A percentile compares a stretch with the other conserved stretches of the same genome.
phyloP scores from a whole-genome alignment of 1,140 invertebrate species.

The Nephotettix cincticeps region DNA sequence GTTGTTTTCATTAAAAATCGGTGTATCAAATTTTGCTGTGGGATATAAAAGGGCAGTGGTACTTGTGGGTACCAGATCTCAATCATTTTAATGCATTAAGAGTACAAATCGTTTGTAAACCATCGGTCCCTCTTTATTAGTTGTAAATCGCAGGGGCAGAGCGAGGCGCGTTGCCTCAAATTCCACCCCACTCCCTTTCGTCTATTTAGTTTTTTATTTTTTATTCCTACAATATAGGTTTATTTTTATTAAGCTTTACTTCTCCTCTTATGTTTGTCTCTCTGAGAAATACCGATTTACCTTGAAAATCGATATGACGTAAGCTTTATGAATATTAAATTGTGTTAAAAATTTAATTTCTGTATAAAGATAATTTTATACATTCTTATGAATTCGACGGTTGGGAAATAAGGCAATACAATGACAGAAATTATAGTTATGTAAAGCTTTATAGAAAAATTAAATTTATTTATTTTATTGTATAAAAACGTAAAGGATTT shows the following conservation, averaged over 20 bases:
- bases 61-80: slow-evolving; percentile 20
- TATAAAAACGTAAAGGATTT: background rate
- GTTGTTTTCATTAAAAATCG: background rate
- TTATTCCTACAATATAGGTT: background rate
- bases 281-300: background rate
- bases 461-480: background rate
- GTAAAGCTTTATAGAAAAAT: background rate
- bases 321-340: too few relatives aligned
- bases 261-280: background rate
- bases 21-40: background rate
- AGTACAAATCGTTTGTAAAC: slow-evolving; percentile 12
- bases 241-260: background rate
- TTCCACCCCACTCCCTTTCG: background rate
- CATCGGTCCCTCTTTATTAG: too few relatives aligned
- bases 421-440: background rate
- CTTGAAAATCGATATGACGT: too few relatives aligned
- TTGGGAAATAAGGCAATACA: slow-evolving; percentile 2
- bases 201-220: background rate
- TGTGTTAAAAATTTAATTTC: too few relatives aligned
- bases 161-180: background rate
- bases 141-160: background rate
- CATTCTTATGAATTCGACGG: too few relatives aligned
- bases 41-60: background rate
- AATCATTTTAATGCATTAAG: slow-evolving; percentile 3
- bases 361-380: too few relatives aligned